Percentiles rank a stretch among this genome's conserved stretches.
Conservation (phyloP, 1,140 invertebrate species). For the Drosophila willistoni region DNA sequence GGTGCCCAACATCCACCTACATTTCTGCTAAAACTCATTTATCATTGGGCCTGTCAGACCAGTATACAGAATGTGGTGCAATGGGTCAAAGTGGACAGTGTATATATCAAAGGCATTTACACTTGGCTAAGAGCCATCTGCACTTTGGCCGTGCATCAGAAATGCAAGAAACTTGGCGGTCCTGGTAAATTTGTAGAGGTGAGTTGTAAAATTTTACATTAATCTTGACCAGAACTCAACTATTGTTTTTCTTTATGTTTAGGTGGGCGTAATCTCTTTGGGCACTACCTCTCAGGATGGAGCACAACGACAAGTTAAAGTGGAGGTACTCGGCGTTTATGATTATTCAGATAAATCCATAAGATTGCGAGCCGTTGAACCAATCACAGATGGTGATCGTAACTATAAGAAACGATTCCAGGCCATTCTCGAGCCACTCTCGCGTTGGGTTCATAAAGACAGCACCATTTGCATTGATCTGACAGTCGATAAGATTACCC, state of each 20-base stretch:
- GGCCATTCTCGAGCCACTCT: slow-evolving; percentile 91
- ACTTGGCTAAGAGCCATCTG: slow-evolving; percentile 91
- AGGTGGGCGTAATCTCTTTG: slow-evolving; percentile 93
- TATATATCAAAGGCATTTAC: slow-evolving; percentile 91
- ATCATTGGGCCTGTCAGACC: slow-evolving; percentile 95
- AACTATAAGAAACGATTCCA: slow-evolving; percentile 90
- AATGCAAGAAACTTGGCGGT: slow-evolving; percentile 89
- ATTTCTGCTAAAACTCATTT: slow-evolving; percentile 91
- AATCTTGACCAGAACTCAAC: too few species aligned
- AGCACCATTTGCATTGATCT: slow-evolving; percentile 92
- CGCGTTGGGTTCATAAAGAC: slow-evolving; percentile 90
- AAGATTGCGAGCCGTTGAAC: slow-evolving; percentile 91
- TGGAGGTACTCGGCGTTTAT: slow-evolving; percentile 93
- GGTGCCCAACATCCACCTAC: slow-evolving; percentile 91
- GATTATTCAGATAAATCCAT: slow-evolving; percentile 90
- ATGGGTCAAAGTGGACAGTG: slow-evolving; percentile 93
- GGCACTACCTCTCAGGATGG: slow-evolving; percentile 94
- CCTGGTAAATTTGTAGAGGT: slow-evolving; percentile 86
- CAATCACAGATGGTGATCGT: slow-evolving; percentile 89
- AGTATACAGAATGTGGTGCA: slow-evolving; percentile 93
- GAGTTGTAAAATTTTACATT: slow-evolving; percentile 20
- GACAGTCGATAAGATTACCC: slow-evolving; percentile 91
- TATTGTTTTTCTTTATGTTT: background rate
- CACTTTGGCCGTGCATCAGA: slow-evolving; percentile 90
- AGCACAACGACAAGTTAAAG: slow-evolving; percentile 91